Evolutionary conservation across 2,888 invertebrate species (phyloP), one percentile per base, ranked within the genome.

Genomic region (Tachystola acroxantha): DNA sequence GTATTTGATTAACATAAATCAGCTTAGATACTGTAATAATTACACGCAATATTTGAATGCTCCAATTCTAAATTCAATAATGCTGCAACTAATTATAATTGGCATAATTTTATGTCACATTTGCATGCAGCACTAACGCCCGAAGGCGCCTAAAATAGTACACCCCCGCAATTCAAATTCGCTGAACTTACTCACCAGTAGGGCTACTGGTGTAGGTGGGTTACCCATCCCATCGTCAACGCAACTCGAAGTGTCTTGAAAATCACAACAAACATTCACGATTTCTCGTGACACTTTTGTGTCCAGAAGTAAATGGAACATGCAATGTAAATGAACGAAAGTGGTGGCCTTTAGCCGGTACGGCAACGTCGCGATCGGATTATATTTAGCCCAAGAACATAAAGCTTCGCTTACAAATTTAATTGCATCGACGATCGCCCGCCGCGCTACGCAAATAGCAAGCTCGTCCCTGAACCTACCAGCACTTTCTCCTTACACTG

Each of bases 371-470:
- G 68, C 58, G 48, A 54, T 58, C 54, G 49, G 51, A 54, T 56
- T 81, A 82, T 75, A 76, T 82, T 79, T 82, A 81, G 75, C 70
- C 57, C 50, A 46, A 48, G 66, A 67, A 71, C 76, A 77, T 80
- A 81, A 76, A 79, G 74, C 77, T 78, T 67, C 71, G 76, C 72
- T 78, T 75, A 79, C 84, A 79, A 75, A 75, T 82, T 82, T 86
- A 84, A 85, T 84, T 82, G 84, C 85, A 81, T 75, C 76, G 78
- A 57, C 77, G 78, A 81, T 81, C 84, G 84, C 74, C 77, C 71
- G 84, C 77, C 72, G 65, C 64, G 79, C 59, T 72, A 69, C 80
- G 70, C 54, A 85, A 85, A 85, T 85, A 85, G 75, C 77, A 60
- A 57, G 13, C 67, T 57, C 75, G 86, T 70, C 85, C 86, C 79